Conservation (phyloP, 2,797 vertebrate species). For the Salarias fasciatus region DNA sequence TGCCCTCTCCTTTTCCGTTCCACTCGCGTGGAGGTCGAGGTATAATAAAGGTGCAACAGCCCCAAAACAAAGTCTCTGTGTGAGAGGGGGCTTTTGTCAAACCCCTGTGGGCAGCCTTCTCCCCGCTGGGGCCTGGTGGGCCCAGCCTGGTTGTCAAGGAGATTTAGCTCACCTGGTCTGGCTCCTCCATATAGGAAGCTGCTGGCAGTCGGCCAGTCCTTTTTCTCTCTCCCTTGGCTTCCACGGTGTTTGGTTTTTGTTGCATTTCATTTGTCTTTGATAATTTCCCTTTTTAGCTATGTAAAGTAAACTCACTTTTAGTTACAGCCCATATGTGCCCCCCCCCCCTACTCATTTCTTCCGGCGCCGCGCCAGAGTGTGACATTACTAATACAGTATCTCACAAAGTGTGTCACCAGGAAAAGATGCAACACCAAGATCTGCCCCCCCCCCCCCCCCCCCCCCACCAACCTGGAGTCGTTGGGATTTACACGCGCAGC, state of each 20-base stretch:
- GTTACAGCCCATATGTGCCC: background rate
- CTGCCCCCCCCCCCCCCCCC: background rate
- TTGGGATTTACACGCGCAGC: background rate
- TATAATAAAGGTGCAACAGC: background rate
- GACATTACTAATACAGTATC: background rate
- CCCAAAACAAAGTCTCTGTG: too few relatives aligned
- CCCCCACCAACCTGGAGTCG: background rate
- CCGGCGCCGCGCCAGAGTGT: background rate
- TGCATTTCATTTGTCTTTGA: background rate
- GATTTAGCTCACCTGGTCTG: constrained; percentile 15
- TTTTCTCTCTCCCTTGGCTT: background rate
- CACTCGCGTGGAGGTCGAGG: too few relatives aligned
- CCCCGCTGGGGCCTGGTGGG: constrained; percentile 8
- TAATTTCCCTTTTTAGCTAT: background rate
- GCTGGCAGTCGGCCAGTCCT: constrained; percentile 12
- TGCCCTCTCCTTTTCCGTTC: too few relatives aligned
- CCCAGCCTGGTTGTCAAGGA: constrained; percentile 6
- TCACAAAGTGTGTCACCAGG: background rate
- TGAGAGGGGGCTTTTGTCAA: background rate
- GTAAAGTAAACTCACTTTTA: background rate
- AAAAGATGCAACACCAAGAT: background rate
- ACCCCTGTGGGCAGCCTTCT: constrained; percentile 8
- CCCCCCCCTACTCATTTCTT: background rate
- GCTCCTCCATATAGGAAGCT: constrained; percentile 1
- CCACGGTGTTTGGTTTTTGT: background rate